Evolutionary conservation across 2,888 invertebrate species (phyloP).

Genomic region (Sesia bembeciformis): DNA sequence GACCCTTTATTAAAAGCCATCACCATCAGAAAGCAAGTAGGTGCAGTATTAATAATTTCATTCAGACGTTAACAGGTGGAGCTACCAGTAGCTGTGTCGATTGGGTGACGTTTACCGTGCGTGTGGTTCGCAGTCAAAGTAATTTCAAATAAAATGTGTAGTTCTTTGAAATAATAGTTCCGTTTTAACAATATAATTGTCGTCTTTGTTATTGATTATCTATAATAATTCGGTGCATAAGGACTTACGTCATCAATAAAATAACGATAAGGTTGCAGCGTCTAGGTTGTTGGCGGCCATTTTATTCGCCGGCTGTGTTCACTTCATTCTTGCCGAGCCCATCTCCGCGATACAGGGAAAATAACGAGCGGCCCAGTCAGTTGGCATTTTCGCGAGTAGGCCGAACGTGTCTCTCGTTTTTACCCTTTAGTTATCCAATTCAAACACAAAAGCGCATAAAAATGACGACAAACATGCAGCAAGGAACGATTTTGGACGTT

Average conservation of each 20-base stretch:
- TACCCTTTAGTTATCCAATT: conserved; percentile 50
- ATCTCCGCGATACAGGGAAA: conserved; percentile 62
- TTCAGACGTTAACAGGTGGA: conserved; percentile 54
- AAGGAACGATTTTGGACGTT: conserved; percentile 95
- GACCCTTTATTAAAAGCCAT: conserved; percentile 2
- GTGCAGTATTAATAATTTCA: conserved; percentile 14
- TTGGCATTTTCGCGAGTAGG: conserved; percentile 73
- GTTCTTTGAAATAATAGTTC: conserved; percentile 23
- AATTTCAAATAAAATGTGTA: conserved; percentile 31
- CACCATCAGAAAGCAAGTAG: not conserved
- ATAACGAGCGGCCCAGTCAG: conserved; percentile 61
- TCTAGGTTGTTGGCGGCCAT: conserved; percentile 64
- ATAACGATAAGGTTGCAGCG: conserved; percentile 48
- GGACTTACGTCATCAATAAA: conserved; percentile 33
- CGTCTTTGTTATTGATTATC: conserved; percentile 16
- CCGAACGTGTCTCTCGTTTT: conserved; percentile 69
- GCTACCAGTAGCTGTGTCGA: conserved; percentile 41
- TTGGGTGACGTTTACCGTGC: conserved; percentile 54
- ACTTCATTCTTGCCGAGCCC: conserved; percentile 69
- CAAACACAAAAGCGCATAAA: conserved; percentile 63
- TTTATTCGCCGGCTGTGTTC: conserved; percentile 71
- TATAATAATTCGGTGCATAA: conserved; percentile 20
- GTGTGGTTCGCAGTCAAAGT: conserved; percentile 52
- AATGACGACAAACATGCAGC: conserved; percentile 93
- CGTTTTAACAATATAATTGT: not conserved